These are phyloP conservation scores for Pyxicephalus adspersus DNA, from an alignment of 2,113 vertebrate species.

Conservation along the genomic window DNA sequence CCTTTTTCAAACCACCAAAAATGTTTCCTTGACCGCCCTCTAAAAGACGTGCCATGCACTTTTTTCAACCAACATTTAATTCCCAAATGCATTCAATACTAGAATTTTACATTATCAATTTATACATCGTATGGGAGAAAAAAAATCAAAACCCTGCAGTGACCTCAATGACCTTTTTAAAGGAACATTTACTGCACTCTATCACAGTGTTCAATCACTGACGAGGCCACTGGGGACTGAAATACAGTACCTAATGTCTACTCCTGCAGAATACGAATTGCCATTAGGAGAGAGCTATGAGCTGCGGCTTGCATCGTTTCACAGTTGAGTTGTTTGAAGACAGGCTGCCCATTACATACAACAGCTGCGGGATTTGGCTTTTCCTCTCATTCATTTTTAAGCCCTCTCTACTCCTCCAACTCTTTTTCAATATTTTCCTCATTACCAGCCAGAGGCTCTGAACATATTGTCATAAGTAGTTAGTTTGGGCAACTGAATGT, in stretches of 20 bases:
- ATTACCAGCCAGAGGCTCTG: constrained; percentile 44
- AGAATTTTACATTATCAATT: constrained; percentile 6
- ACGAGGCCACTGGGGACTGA: constrained; percentile 3
- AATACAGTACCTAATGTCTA: neutral
- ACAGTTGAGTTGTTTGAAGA: constrained; percentile 66
- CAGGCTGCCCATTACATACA: constrained; percentile 64
- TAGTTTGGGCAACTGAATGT: constrained; percentile 49
- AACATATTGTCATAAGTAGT: constrained; percentile 55
- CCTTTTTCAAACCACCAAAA: too few species aligned
- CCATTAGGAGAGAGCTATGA: constrained; percentile 59
- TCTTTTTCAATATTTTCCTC: constrained; percentile 56
- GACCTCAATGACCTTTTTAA: constrained; percentile 58
- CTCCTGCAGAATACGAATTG: constrained; percentile 58
- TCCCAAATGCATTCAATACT: neutral
- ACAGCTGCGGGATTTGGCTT: constrained; percentile 62
- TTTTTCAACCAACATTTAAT: neutral
- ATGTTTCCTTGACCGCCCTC: too few species aligned
- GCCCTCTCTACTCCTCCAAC: constrained; percentile 17
- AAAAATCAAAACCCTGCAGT: constrained; percentile 15
- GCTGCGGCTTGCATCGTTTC: constrained; percentile 68
- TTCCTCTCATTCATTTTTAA: constrained; percentile 58
- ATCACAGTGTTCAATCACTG: constrained; percentile 37
- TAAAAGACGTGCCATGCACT: too few species aligned
- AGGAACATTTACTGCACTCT: constrained; percentile 52
- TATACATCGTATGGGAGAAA: neutral